Base-by-base conservation (phyloP, 92 coral and sea anemone species). In the Palythoa caribaeorum region DNA sequence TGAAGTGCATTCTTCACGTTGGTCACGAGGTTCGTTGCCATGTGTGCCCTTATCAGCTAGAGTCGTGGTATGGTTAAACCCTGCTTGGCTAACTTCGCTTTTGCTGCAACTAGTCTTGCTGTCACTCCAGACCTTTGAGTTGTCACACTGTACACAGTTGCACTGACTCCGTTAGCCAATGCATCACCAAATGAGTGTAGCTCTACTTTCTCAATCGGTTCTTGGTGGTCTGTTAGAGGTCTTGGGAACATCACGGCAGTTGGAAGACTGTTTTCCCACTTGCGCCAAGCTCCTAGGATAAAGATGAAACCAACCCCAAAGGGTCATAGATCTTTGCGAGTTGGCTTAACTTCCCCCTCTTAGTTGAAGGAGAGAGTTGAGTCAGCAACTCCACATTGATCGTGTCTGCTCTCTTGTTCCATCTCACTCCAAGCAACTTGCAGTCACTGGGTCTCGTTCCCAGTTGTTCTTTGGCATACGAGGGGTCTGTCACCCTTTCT, bases 241-340 rank as follows among this genome's bases (percentile, higher is more conserved):
- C 76, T 71, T 9, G 76, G 76, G 38, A 71, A 71, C 13, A 12
- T 17, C 76, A 37, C 48, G 3, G 76, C 76, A 39, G 50, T 5
- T 71, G 76, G 76, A 68, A 84, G 75, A 0, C 75, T 84, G 51
- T 19, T 36, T 28, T 72, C 77, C 89, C 71, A 85, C 40, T 47
- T 70, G 78, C 70, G 65, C 88, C 88, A 71, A 68, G 38, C 51
- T 68, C 68, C 86, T 68, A 28, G 71, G 50, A 44, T 37, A 86
- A 38, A 86, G 89, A 48, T 57, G 89, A 54, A 19, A 53, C 89
- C 70, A 76, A 63, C 80, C 89, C 89, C 75, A 74, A 70, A 19
- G 89, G 89, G 80, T 86, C 89, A 39, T 60, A 86, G 76, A 76
- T 86, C 80, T 48, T 76, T 0, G 83, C 84, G 62, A 63, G 79